Percentiles rank a stretch among this genome's conserved stretches.
These are phyloP conservation scores for Strix aluco DNA, from an alignment of 2,113 vertebrate genomes.

Conservation along the genomic window DNA sequence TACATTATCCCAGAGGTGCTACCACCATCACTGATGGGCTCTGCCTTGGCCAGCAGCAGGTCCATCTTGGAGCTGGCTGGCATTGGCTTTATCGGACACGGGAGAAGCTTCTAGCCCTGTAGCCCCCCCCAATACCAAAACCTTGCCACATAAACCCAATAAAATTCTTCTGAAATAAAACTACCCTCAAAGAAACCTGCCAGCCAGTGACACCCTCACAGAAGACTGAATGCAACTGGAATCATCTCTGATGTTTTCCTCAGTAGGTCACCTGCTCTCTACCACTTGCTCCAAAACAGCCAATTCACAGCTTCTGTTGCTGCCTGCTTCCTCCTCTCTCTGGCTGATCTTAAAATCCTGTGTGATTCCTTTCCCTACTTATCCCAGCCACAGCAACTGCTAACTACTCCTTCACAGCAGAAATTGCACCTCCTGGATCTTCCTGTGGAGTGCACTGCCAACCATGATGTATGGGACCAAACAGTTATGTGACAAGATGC, in stretches of 20 bases:
- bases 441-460: neutral
- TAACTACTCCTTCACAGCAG: neutral
- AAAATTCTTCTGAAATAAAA: neutral
- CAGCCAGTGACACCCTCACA: neutral
- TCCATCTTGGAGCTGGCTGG: neutral
- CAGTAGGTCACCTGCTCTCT: neutral
- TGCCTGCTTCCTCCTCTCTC: neutral
- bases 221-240: neutral
- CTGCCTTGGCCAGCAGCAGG: fast-evolving
- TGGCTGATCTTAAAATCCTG: neutral
- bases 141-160: neutral
- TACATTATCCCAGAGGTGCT: neutral
- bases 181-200: neutral
- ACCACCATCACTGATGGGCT: fast-evolving
- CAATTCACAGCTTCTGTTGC: neutral
- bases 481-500: fast-evolving
- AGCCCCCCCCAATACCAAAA: neutral
- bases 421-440: neutral
- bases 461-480: fast-evolving
- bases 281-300: neutral
- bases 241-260: neutral
- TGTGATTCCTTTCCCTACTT: neutral
- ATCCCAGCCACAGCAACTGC: neutral
- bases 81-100: fast-evolving
- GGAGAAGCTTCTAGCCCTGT: neutral